Evolutionary conservation across 2,797 vertebrate species (phyloP), one percentile per base, ranked within the genome.

Genomic region (Labroides dimidiatus): DNA sequence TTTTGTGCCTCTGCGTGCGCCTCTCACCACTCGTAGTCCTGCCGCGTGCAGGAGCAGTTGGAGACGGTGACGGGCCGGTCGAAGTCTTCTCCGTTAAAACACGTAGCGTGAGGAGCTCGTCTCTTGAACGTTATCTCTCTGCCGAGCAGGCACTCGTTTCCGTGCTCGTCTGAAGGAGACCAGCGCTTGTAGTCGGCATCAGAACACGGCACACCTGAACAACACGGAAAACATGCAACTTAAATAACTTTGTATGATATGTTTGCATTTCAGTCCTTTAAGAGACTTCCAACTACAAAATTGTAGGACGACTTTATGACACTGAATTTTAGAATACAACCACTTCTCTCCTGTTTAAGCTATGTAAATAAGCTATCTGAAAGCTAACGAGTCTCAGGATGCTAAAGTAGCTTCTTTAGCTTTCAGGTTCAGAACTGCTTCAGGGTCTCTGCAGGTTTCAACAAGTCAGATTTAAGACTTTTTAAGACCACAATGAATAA

Each of bases 131-230:
- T 96, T 0, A 96, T 93, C 91, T 97, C 96, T 17, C 97, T 93
- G 19, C 98, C 98, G 72, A 99, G 75, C 61, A 99, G 90, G 77
- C 98, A 99, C 20, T 96, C 96, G 0, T 96, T 98, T 0, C 98
- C 97, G 0, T 95, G 93, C 77, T 99, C 98, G 0, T 99, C 98
- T 0, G 98, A 99, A 0, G 98, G 98, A 0, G 97, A 98, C 98
- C 98, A 99, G 57, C 91, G 94, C 77, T 99, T 99, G 91, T 99
- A 99, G 93, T 99, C 98, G 0, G 95, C 96, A 52, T 99, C 96
- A 0, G 94, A 93, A 88, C 98, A 99, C 0, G 97, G 96, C 10
- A 99, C 97, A 3, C 98, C 98, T 99, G 78, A 4, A 33, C n/a
- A n/a, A n/a, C n/a, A n/a, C n/a, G 36, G 13, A 21, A n/a, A 16